Evolutionary conservation across 1,140 invertebrate genomes (phyloP).

Genomic region (Glossosoma conforme): DNA sequence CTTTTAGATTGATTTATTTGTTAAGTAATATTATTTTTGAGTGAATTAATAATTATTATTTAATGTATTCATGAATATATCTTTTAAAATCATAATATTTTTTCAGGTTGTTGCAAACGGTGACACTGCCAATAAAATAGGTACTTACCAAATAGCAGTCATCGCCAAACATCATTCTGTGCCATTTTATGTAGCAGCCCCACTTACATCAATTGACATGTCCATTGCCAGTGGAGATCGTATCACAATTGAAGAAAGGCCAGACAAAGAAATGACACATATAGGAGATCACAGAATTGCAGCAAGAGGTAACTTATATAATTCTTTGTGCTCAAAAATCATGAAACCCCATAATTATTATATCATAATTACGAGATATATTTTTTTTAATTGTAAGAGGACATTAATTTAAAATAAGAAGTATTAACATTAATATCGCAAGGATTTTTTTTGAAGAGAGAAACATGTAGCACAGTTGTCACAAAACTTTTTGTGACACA

Average conservation of each 20-base stretch:
- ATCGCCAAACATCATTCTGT: slow-evolving; percentile 85
- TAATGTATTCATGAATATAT: too few relatives aligned
- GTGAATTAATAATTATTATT: too few relatives aligned
- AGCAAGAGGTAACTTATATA: slow-evolving; percentile 70
- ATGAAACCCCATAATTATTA: slow-evolving; percentile 11
- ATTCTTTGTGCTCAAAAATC: slow-evolving; percentile 6
- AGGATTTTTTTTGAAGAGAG: too few relatives aligned
- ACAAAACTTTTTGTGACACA: too few relatives aligned
- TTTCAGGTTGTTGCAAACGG: slow-evolving; percentile 82
- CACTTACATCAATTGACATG: slow-evolving; percentile 87
- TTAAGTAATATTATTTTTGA: too few relatives aligned
- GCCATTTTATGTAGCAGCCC: slow-evolving; percentile 95
- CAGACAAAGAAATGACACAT: slow-evolving; percentile 84
- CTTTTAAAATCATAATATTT: too few relatives aligned
- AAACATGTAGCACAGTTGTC: too few relatives aligned
- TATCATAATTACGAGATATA: background rate
- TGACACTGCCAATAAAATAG: slow-evolving; percentile 99
- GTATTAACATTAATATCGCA: too few relatives aligned
- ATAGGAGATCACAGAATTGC: slow-evolving; percentile 80
- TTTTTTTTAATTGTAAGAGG: slow-evolving; percentile 1
- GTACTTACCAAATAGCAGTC: slow-evolving; percentile 96
- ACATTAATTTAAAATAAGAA: slow-evolving; percentile 17
- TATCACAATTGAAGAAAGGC: slow-evolving; percentile 92
- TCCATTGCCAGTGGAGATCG: slow-evolving; percentile 70
- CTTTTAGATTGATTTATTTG: too few relatives aligned